Base-by-base conservation (phyloP, 2,113 vertebrate genomes). In the Catharus bicknelli region DNA sequence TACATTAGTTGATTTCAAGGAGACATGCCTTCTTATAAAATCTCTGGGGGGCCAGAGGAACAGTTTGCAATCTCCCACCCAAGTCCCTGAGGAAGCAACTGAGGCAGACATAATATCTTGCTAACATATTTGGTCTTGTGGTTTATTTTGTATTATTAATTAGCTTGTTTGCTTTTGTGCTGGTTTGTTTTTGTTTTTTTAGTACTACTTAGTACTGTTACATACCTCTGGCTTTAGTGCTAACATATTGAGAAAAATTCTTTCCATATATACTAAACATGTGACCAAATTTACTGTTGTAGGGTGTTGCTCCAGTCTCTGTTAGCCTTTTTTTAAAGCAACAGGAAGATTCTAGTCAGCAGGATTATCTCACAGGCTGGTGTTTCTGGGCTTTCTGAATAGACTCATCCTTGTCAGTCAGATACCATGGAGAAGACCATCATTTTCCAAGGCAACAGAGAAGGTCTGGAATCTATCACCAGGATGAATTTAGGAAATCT, bases 21-120 rank as follows among this genome's bases (percentile, higher is more conserved):
- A 64, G 20, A 59, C 2, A 6, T 57, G 7, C 12, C 8, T 47
- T 66, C 51, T 34, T 53, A 29, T 18, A 53, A 72, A 42, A 40
- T 63, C 38, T 84, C 3, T 2, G 4, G 18, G 4, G 4, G 8
- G 1, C 0, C 2, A 11, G 5, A 9, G 10, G 6, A 68, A 25
- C 2, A 18, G 36, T 69, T 74, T 74, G 9, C 29, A 55, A 7
- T 51, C 9, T 64, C 19, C 21, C 22, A 47, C 3, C 4, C 9
- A 23, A 62, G 50, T 17, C 16, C 42, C 25, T 63, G 21, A 29
- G 20, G 42, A 86, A 70, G 17, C 5, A 55, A 34, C 11, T 26
- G 13, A 72, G 17, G 21, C 11, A 79, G 38, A 38, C 23, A 13
- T 32, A 79, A 32, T 27, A 17, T 34, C 57, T 53, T 86, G 23